Conservation (phyloP, 2,113 vertebrate genomes). For the Gadus macrocephalus region DNA sequence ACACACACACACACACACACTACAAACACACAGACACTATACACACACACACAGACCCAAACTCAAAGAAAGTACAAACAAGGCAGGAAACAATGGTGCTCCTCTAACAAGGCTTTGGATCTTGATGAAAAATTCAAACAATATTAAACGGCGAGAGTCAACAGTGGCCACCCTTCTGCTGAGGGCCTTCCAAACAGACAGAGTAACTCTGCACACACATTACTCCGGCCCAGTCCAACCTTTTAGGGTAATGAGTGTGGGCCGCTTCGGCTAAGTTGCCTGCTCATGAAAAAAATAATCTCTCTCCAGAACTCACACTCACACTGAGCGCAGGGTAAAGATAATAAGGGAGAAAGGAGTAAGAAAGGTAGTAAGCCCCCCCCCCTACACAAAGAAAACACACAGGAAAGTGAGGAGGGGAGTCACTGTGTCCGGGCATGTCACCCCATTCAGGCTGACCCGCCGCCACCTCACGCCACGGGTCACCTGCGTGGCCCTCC, state of each 20-base stretch:
- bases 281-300: neutral
- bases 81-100: slow-evolving; percentile 69
- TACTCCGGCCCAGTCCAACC: slow-evolving; percentile 72
- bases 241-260: slow-evolving; percentile 73
- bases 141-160: slow-evolving; percentile 92
- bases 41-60: slow-evolving; percentile 16
- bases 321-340: slow-evolving; percentile 1
- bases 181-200: slow-evolving; percentile 93
- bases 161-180: slow-evolving; percentile 86
- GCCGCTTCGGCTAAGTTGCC: no score
- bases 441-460: slow-evolving; percentile 42
- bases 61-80: slow-evolving; percentile 78
- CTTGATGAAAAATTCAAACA: slow-evolving; percentile 93
- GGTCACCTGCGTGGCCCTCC: slow-evolving; percentile 56
- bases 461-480: slow-evolving; percentile 53
- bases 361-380: neutral
- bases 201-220: slow-evolving; percentile 90
- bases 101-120: slow-evolving; percentile 71
- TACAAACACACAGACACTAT: no score
- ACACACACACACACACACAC: no score
- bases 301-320: no score
- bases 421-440: slow-evolving; percentile 60
- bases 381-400: no score
- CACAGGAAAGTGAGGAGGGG: slow-evolving; percentile 23
- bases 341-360: neutral